Percentiles rank a stretch among this genome's conserved stretches.
These are phyloP conservation scores for Limnephilus marmoratus DNA, from an alignment of 2,888 invertebrate genomes.

Conservation along the genomic window DNA sequence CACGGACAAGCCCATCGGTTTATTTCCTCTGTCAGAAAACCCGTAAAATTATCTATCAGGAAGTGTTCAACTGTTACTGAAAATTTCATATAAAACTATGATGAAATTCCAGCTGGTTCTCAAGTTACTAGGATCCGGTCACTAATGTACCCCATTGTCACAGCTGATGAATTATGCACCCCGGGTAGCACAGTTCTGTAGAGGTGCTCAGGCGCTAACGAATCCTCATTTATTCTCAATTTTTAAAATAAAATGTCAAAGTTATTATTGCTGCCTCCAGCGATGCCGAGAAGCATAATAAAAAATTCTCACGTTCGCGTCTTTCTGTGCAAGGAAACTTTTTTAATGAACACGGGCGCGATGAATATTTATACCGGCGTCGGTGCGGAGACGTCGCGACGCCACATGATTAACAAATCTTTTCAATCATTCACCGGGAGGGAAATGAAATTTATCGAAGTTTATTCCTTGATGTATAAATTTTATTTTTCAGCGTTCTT, in stretches of 20 bases:
- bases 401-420: conserved; percentile 61
- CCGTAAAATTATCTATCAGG: not conserved
- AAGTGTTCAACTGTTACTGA: not conserved
- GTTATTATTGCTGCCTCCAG: conserved; percentile 10
- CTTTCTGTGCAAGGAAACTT: conserved; percentile 57
- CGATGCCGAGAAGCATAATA: conserved; percentile 26
- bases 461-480: not conserved
- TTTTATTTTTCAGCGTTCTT: not conserved
- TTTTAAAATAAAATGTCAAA: conserved; percentile 29
- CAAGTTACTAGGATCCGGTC: not conserved
- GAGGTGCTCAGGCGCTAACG: not conserved
- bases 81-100: not conserved
- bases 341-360: conserved; percentile 60
- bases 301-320: conserved; percentile 61
- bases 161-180: not conserved
- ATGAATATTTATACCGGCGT: conserved; percentile 62
- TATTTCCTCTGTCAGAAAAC: not conserved
- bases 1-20: not conserved
- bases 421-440: conserved; percentile 46
- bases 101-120: not conserved
- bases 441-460: not conserved
- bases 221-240: conserved; percentile 8
- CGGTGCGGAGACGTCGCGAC: conserved; percentile 45
- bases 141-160: not conserved
- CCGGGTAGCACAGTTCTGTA: not conserved